Evolutionary conservation across 2,888 invertebrate species (phyloP), one percentile per base, ranked within the genome.

Genomic region (Pristionchus exspectatus): DNA sequence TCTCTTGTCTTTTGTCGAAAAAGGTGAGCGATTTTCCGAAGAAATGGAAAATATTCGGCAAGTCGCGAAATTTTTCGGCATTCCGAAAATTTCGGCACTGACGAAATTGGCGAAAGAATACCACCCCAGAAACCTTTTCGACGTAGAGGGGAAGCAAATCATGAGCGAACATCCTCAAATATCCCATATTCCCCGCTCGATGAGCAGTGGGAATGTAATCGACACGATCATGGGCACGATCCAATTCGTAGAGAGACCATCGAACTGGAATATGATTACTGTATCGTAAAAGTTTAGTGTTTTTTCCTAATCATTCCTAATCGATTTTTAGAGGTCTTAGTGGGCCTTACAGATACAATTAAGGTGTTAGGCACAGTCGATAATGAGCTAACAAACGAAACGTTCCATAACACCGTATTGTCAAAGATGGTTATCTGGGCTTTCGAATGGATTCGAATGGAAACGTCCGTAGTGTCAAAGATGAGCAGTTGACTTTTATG

Each of bases 81-180:
- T n/a, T n/a, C n/a, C n/a, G n/a, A n/a, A n/a, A n/a, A n/a, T n/a
- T n/a, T n/a, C n/a, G n/a, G n/a, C n/a, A n/a, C n/a, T n/a, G n/a
- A n/a, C n/a, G n/a, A n/a, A n/a, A n/a, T n/a, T n/a, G n/a, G n/a
- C n/a, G n/a, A n/a, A n/a, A n/a, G n/a, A n/a, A n/a, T n/a, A n/a
- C n/a, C n/a, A n/a, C n/a, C n/a, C n/a, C 10, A 54, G 54, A 54
- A 4, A 74, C 72, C 18, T 74, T 33, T 38, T 74, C 72, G 4
- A 74, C 72, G 27, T 74, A 74, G 38, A 74, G 72, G 2, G 72
- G 72, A 9, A 74, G 72, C 18, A 74, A 18, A 38, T 74, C 72
- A 38, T 74, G 72, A 7, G 38, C 72, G 72, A 74, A 74, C 72
- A 74, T 74, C 38, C 72, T 30, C 38, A 74, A 18, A 74, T 38